Evolutionary conservation across 2,888 invertebrate species (phyloP).

Genomic region (Leucozona laternaria): DNA sequence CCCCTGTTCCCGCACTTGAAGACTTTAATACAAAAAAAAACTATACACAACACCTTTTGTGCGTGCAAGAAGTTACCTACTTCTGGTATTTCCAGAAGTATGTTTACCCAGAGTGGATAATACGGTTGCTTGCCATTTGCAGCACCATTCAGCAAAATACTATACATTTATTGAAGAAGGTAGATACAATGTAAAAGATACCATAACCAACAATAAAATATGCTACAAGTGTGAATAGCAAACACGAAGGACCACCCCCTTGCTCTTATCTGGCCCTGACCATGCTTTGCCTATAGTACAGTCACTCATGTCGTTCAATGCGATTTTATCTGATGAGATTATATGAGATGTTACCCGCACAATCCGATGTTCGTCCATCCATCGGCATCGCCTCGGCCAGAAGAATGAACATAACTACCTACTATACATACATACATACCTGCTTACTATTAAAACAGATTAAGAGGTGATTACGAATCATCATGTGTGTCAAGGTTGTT

Average conservation of each 20-base stretch:
- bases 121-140: conserved; percentile 27
- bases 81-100: conserved; percentile 40
- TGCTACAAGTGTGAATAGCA: conserved; percentile 59
- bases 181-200: conserved; percentile 58
- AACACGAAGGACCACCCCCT: conserved; percentile 19
- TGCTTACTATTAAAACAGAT: conserved; percentile 45
- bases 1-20: conserved; percentile 6
- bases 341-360: conserved; percentile 54
- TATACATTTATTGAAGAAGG: conserved; percentile 45
- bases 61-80: conserved; percentile 24
- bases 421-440: neutral
- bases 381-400: neutral
- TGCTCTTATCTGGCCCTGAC: neutral
- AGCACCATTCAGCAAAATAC: conserved; percentile 22
- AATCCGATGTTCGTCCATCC: conserved; percentile 3
- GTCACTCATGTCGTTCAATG: neutral
- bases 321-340: conserved; percentile 44
- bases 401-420: conserved; percentile 15
- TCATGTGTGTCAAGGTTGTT: conserved; percentile 62
- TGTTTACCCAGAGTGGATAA: conserved; percentile 36
- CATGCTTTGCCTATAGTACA: no score
- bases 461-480: conserved; percentile 56
- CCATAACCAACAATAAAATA: conserved; percentile 27
- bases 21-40: neutral
- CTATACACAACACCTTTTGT: conserved; percentile 11